Evolutionary conservation across 2,888 invertebrate genomes (phyloP).

Genomic region (Cremastobaeus sp.): DNA sequence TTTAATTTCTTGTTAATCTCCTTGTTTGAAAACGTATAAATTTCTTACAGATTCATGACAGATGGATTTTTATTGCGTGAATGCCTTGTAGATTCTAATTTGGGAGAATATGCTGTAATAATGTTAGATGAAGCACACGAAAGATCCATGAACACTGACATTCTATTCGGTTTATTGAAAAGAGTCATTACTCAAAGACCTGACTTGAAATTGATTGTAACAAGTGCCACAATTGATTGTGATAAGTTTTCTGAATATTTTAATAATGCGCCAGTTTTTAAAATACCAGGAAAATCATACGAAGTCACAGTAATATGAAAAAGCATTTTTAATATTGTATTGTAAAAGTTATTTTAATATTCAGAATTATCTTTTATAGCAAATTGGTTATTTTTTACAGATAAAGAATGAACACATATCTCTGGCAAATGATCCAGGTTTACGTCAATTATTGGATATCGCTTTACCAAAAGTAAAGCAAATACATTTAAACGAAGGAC

Average conservation of each 20-base stretch:
- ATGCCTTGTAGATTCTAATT: background rate
- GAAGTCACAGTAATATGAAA: no score
- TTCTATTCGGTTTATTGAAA: background rate
- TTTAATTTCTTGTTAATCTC: background rate
- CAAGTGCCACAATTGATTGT: background rate
- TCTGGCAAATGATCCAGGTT: no score
- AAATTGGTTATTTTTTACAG: no score
- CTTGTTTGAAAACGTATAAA: background rate
- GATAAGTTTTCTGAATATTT: background rate
- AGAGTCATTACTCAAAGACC: background rate
- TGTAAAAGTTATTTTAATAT: no score
- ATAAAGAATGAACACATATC: no score
- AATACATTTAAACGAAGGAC: constrained; percentile 87
- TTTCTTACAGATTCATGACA: background rate
- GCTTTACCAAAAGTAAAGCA: no score
- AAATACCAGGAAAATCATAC: background rate
- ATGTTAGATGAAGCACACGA: background rate
- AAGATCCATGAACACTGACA: background rate
- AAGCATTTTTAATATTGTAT: no score
- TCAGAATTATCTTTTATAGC: no score
- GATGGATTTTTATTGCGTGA: background rate
- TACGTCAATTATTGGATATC: no score
- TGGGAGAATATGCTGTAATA: background rate
- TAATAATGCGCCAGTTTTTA: background rate
- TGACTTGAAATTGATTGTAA: background rate